Conservation (phyloP, 2,113 vertebrate genomes). For the Arenaria interpres region DNA sequence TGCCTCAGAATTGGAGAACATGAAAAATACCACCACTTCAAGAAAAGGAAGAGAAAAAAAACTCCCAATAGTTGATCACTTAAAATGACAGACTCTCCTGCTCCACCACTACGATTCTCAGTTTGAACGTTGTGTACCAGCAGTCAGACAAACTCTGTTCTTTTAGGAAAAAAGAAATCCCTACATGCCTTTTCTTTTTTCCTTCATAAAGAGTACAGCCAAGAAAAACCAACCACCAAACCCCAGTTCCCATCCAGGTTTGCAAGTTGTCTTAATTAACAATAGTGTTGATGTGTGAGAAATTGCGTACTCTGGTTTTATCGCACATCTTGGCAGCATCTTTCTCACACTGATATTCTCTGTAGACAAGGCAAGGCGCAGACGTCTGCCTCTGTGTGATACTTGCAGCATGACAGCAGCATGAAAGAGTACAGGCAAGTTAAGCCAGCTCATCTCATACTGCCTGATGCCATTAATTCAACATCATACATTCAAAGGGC, state of each 20-base stretch:
- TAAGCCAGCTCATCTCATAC: neutral
- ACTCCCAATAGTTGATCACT: neutral
- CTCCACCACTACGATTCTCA: neutral
- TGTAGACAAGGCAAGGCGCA: neutral
- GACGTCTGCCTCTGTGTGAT: neutral
- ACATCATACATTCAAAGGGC: neutral
- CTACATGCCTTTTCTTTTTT: neutral
- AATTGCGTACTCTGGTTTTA: neutral
- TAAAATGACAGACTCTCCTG: neutral
- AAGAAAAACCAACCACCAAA: neutral
- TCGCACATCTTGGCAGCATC: neutral
- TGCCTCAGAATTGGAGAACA: neutral
- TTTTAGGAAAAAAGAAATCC: neutral
- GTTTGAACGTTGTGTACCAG: neutral
- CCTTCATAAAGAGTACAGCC: neutral
- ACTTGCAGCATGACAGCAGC: neutral
- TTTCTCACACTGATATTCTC: neutral
- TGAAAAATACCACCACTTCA: neutral
- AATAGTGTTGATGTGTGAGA: conserved; percentile 1
- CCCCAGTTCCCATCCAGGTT: neutral
- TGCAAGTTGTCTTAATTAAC: neutral
- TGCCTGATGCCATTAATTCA: neutral
- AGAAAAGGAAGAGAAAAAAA: neutral
- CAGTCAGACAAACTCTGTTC: neutral
- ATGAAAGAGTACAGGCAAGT: neutral